These are phyloP conservation scores for Pteropus rufus DNA, from an alignment of 2,797 vertebrate genomes.

Conservation along the genomic window DNA sequence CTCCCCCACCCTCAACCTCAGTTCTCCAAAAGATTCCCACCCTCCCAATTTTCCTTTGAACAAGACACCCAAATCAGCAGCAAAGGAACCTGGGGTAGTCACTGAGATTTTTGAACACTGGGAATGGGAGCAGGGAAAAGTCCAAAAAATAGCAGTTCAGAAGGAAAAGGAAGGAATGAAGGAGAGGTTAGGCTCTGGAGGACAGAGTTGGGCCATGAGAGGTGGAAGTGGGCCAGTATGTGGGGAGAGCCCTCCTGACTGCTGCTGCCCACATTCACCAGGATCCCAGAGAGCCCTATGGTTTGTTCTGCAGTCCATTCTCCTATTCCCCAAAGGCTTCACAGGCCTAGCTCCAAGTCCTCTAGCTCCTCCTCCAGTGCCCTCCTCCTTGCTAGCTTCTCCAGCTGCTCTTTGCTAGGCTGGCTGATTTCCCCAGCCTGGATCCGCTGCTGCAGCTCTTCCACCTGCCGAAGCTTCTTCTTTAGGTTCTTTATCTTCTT, in stretches of 20 bases:
- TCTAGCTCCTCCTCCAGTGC: slow-evolving; percentile 87
- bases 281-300: slow-evolving; percentile 53
- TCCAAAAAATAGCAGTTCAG: slow-evolving; percentile 53
- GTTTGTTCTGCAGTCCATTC: slow-evolving; percentile 63
- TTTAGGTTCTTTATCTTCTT: slow-evolving; percentile 93
- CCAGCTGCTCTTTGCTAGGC: slow-evolving; percentile 91
- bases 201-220: slow-evolving; percentile 18
- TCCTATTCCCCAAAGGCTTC: slow-evolving; percentile 64
- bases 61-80: slow-evolving; percentile 69
- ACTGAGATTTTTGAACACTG: slow-evolving; percentile 58
- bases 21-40: slow-evolving; percentile 53
- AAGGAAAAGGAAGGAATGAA: slow-evolving; percentile 22
- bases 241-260: slow-evolving; percentile 11
- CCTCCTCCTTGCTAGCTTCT: slow-evolving; percentile 89
- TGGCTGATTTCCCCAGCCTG: slow-evolving; percentile 90
- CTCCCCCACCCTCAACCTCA: slow-evolving; percentile 31
- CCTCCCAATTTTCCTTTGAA: slow-evolving; percentile 57
- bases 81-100: slow-evolving; percentile 55
- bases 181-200: slow-evolving; percentile 48
- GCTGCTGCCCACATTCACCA: slow-evolving; percentile 9
- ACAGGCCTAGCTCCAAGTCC: slow-evolving; percentile 88
- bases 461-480: slow-evolving; percentile 95
- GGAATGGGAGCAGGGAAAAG: slow-evolving; percentile 51
- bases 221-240: slow-evolving; percentile 7
- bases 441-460: slow-evolving; percentile 93